phyloP scores from a whole-genome alignment of 1,140 invertebrate genomes.

The Camponotus floridanus region DNA sequence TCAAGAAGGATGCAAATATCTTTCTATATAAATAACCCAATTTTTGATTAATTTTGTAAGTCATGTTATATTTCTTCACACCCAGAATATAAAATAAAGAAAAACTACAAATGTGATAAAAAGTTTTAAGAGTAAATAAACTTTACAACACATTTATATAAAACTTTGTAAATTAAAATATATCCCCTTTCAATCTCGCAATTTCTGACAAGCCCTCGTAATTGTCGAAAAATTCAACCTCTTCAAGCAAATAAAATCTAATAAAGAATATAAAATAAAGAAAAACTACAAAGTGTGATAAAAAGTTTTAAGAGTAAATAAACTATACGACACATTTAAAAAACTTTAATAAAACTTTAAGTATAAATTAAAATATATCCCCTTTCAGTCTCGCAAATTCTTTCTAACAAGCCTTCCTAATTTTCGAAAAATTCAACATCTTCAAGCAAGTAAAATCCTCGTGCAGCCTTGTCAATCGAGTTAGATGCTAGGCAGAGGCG shows the following conservation, averaged over 20 bases:
- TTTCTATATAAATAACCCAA: too few species aligned
- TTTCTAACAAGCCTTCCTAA: too few species aligned
- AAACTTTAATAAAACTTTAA: background rate
- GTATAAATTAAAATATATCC: constrained; percentile 11
- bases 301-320: background rate
- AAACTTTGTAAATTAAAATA: background rate
- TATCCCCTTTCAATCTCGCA: background rate
- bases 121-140: background rate
- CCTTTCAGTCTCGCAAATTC: background rate
- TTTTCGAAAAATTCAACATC: too few species aligned
- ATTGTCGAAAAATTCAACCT: too few species aligned
- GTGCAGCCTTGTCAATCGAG: constrained; percentile 30
- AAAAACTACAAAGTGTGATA: background rate
- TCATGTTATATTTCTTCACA: too few species aligned
- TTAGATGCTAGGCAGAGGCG: constrained; percentile 21
- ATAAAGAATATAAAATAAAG: too few species aligned
- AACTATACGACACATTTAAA: background rate
- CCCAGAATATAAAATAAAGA: too few species aligned
- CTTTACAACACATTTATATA: background rate
- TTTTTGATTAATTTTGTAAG: too few species aligned
- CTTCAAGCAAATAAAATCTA: background rate
- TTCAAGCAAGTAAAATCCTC: background rate
- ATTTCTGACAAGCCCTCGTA: too few species aligned
- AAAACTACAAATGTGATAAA: background rate
- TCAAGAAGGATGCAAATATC: background rate